These are phyloP conservation scores for Nemotelus pantherinus DNA, from an alignment of 2,888 invertebrate species.

Conservation along the genomic window DNA sequence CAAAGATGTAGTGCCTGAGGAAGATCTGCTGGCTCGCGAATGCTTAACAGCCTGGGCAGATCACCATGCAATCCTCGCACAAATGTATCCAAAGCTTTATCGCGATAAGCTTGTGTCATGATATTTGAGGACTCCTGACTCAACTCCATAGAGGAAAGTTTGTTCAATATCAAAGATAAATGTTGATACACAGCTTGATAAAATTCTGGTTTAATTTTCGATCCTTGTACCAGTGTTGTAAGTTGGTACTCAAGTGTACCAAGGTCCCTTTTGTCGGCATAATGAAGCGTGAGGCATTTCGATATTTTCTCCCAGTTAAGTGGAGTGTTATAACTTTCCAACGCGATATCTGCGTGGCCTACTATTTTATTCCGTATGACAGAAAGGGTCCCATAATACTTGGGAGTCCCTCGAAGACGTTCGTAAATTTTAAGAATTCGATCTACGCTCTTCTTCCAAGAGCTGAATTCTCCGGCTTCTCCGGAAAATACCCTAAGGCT, in stretches of 20 bases:
- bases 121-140: constrained; percentile 24
- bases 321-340: constrained; percentile 43
- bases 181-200: constrained; percentile 43
- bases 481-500: constrained; percentile 17
- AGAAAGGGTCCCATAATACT: constrained; percentile 26
- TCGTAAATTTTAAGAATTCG: constrained; percentile 21
- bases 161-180: constrained; percentile 34
- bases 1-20: constrained; percentile 42
- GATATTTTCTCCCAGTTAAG: constrained; percentile 45
- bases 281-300: constrained; percentile 46
- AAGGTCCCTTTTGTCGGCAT: constrained; percentile 44
- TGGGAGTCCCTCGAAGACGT: constrained; percentile 8
- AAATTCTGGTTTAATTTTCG: constrained; percentile 36
- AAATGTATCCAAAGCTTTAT: constrained; percentile 46
- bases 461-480: constrained; percentile 30
- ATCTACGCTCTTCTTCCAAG: constrained; percentile 25
- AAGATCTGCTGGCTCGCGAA: constrained; percentile 41
- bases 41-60: constrained; percentile 34
- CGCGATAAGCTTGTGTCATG: constrained; percentile 37
- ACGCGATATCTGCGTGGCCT: constrained; percentile 44
- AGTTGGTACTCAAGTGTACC: constrained; percentile 43
- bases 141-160: constrained; percentile 38
- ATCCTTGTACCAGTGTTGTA: constrained; percentile 42
- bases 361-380: constrained; percentile 48
- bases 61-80: constrained; percentile 40